phyloP scores from a whole-genome alignment of 2,113 vertebrate species.

The Sminthopsis crassicaudata region DNA sequence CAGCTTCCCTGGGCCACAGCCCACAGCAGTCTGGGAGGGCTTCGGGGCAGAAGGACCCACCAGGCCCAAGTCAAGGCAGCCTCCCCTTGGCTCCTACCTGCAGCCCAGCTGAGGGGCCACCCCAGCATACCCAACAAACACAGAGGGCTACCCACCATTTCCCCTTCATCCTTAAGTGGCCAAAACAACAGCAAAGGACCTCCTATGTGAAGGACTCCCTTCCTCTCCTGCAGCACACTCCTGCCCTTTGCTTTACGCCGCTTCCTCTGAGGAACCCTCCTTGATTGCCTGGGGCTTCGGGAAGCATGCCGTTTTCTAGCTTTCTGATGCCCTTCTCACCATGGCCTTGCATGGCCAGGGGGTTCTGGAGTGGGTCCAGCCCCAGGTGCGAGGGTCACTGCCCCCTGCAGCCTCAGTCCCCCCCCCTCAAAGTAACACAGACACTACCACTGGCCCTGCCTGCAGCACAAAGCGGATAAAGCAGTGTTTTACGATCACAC shows the following conservation, averaged over 20 bases:
- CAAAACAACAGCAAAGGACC: too few species aligned
- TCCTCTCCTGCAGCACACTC: too few species aligned
- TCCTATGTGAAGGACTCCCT: too few species aligned
- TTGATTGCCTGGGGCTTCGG: too few species aligned
- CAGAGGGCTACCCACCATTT: not conserved
- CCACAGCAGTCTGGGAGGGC: too few species aligned
- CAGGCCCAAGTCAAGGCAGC: too few species aligned
- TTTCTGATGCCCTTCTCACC: not conserved
- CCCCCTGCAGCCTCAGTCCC: not conserved
- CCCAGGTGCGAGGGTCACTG: not conserved
- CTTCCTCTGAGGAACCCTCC: too few species aligned
- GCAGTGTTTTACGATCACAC: not conserved
- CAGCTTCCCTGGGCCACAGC: too few species aligned
- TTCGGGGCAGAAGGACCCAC: not conserved
- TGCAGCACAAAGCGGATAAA: not conserved
- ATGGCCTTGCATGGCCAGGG: not conserved
- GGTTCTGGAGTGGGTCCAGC: not conserved
- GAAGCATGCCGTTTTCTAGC: not conserved
- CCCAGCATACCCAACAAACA: not conserved
- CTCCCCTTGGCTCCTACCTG: not conserved
- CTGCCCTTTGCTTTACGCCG: too few species aligned
- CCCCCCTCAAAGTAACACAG: too few species aligned
- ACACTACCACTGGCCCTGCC: not conserved
- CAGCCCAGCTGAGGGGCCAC: not conserved
- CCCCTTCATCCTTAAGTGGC: not conserved